Evolutionary conservation across 2,888 invertebrate species (phyloP).

Genomic region (Pachliopta kotzebuea): DNA sequence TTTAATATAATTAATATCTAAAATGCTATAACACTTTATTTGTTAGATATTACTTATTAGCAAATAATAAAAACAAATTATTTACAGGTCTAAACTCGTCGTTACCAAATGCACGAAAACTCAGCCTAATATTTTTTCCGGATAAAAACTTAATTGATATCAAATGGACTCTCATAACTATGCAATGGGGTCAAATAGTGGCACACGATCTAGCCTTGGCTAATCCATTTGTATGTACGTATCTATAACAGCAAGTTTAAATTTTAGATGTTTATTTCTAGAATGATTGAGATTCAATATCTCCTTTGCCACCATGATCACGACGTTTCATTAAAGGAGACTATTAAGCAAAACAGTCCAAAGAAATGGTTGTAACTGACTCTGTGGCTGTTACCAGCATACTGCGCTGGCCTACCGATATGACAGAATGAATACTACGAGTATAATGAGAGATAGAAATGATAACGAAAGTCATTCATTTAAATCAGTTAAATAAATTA

Average conservation of each 20-base stretch:
- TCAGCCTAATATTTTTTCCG: conserved; percentile 6
- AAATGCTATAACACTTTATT: background rate
- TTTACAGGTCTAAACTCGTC: background rate
- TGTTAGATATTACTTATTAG: background rate
- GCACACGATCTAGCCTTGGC: conserved; percentile 19
- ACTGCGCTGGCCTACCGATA: too few species aligned
- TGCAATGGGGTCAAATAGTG: conserved; percentile 25
- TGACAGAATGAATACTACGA: too few species aligned
- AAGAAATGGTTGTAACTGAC: too few species aligned
- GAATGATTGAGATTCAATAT: too few species aligned
- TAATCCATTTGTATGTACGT: background rate
- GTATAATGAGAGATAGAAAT: too few species aligned
- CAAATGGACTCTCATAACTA: conserved; percentile 13
- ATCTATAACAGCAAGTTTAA: background rate
- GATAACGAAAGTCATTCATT: too few species aligned
- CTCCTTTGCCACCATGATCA: too few species aligned
- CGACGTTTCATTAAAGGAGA: too few species aligned
- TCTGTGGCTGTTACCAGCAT: too few species aligned
- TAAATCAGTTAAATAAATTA: too few species aligned
- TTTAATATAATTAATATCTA: background rate
- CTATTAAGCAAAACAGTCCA: too few species aligned
- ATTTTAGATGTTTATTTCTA: too few species aligned
- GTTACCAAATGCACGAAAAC: conserved; percentile 15
- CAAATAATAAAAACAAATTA: background rate
- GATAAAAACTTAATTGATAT: conserved; percentile 3